These are phyloP conservation scores for Anthophora plumipes DNA, from an alignment of 2,888 invertebrate species.

Conservation along the genomic window DNA sequence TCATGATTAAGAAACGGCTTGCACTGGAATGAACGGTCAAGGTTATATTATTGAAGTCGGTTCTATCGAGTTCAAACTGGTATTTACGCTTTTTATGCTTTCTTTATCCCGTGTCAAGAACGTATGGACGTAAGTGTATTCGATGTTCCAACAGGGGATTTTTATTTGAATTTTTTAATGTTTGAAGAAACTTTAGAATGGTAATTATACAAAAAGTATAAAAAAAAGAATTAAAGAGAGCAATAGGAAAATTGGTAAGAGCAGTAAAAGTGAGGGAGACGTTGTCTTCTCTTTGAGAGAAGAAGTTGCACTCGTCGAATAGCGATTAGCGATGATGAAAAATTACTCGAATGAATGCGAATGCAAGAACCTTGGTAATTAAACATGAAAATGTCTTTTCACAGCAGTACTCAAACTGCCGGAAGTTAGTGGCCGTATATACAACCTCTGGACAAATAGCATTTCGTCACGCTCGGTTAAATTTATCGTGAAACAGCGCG, in stretches of 20 bases:
- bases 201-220: no score
- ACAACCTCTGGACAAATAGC: background rate
- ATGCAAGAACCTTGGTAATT: background rate
- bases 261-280: no score
- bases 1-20: background rate
- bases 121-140: no score
- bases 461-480: constrained; percentile 3
- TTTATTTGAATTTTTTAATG: no score
- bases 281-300: no score
- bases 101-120: no score
- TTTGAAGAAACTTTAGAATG: no score
- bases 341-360: background rate
- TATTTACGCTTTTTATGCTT: background rate
- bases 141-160: no score
- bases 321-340: background rate
- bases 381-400: background rate
- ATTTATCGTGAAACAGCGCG: background rate
- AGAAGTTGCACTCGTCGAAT: background rate
- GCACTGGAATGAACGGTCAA: constrained; percentile 19
- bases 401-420: background rate
- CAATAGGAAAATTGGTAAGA: no score
- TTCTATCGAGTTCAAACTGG: background rate
- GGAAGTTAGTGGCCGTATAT: background rate
- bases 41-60: constrained; percentile 8
- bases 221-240: no score